Evolutionary conservation across 2,113 vertebrate species (phyloP).

Genomic region (Brienomyrus longianalis): DNA sequence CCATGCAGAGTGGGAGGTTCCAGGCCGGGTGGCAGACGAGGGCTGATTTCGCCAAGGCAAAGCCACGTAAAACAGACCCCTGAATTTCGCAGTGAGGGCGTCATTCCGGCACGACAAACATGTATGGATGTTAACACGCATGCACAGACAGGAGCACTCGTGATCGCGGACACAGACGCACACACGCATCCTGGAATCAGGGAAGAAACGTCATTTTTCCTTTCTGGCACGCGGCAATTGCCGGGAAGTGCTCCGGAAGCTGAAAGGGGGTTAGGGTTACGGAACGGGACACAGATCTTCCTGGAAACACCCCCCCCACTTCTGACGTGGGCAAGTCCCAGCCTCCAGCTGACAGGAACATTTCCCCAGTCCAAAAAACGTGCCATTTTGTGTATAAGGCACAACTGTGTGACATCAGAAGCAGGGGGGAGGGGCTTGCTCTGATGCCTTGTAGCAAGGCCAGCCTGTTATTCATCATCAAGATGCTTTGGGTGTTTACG

Average conservation of each 20-base stretch:
- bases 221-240: not conserved
- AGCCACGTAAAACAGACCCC: constrained; percentile 6
- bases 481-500: not conserved
- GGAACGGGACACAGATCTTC: not conserved
- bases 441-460: not conserved
- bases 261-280: not conserved
- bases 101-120: not conserved
- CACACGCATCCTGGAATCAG: not conserved
- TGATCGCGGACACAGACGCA: not conserved
- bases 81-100: not conserved
- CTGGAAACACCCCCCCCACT: not conserved
- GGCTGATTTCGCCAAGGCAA: not conserved
- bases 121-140: not conserved
- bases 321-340: not conserved
- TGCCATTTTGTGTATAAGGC: not conserved
- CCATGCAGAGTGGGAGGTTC: not conserved
- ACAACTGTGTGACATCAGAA: not conserved
- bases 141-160: not conserved
- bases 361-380: not conserved
- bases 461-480: not conserved
- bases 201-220: not conserved
- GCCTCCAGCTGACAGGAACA: not conserved
- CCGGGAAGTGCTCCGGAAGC: not conserved
- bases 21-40: not conserved
- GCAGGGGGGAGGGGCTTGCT: not conserved